Evolutionary conservation across 2,888 invertebrate species (phyloP), one percentile per base, ranked within the genome.

Genomic region (Glyphotaelius pellucidus): DNA sequence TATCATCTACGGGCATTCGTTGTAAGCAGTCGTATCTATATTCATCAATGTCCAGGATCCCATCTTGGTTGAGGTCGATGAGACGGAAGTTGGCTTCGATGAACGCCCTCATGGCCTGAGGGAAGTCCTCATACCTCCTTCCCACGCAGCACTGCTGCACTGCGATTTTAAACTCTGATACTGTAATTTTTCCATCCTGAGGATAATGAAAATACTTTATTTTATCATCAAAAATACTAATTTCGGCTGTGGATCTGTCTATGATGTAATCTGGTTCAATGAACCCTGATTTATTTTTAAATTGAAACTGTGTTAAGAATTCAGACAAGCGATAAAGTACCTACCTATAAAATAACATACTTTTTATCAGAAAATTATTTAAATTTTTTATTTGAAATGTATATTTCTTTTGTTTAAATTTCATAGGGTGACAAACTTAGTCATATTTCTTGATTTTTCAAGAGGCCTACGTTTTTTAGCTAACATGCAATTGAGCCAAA

Each of bases 21-120:
- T 97, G 97, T 91, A 98, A 97, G 94, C 98, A 98, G 95, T 98
- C 98, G 94, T 98, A 98, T 94, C 98, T 96, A 95, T 97, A 98
- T 95, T 98, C 98, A 93, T 98, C 98, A 1, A 98, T 95, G 19
- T 97, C 98, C 93, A 98, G 97, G 19, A 98, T 96, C 3, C 98
- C 98, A 94, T 98, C 98, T 91, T 97, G 97, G 94, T 98, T 98
- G 92, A 98, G 96, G 94, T 98, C 98, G 85, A 98, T 97, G 96
- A 98, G 97, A 94, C 97, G 97, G 95, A 98, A 98, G 95, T 98
- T 98, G 90, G 97, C 97, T 95, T 98, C 98, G 94, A 98, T 98
- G 95, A 98, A 98, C 94, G 98, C 98, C 94, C 97, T 98, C 97
- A 98, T 98, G 7, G 98, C 98, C 95, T 98, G 98, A 0, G 98